Conservation (phyloP, 1,140 invertebrate genomes). For the Solenopsis fugax region DNA sequence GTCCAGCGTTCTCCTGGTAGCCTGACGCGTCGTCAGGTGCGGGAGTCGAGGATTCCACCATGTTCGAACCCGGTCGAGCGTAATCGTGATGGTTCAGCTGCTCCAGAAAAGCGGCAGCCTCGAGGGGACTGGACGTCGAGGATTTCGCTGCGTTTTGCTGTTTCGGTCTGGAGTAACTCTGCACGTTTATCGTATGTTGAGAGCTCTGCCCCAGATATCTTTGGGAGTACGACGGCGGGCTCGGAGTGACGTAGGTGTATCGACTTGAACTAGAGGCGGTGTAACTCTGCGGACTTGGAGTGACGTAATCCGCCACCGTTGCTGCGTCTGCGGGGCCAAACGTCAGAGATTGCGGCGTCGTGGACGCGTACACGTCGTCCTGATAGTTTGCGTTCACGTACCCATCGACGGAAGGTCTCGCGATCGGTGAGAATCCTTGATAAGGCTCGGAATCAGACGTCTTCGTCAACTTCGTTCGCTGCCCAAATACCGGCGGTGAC, state of each 20-base stretch:
- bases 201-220: constrained; percentile 18
- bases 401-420: constrained; percentile 46
- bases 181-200: constrained; percentile 17
- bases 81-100: neutral
- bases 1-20: neutral
- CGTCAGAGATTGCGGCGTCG: constrained; percentile 48
- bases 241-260: constrained; percentile 37
- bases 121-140: constrained; percentile 9
- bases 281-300: constrained; percentile 24
- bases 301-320: constrained; percentile 10
- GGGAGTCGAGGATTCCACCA: neutral
- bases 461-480: constrained; percentile 80
- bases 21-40: neutral
- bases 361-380: constrained; percentile 4
- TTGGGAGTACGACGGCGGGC: constrained; percentile 24
- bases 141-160: constrained; percentile 39
- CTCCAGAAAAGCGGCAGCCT: neutral
- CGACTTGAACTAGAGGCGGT: constrained; percentile 10
- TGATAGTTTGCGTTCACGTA: constrained; percentile 66
- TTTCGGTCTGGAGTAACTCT: neutral
- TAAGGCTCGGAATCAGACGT: constrained; percentile 61
- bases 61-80: neutral
- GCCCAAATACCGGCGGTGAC: constrained; percentile 70
- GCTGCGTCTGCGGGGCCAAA: neutral
- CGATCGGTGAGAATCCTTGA: constrained; percentile 62